Base-by-base conservation (phyloP, 2,797 vertebrate genomes). In the Momotus momota region DNA sequence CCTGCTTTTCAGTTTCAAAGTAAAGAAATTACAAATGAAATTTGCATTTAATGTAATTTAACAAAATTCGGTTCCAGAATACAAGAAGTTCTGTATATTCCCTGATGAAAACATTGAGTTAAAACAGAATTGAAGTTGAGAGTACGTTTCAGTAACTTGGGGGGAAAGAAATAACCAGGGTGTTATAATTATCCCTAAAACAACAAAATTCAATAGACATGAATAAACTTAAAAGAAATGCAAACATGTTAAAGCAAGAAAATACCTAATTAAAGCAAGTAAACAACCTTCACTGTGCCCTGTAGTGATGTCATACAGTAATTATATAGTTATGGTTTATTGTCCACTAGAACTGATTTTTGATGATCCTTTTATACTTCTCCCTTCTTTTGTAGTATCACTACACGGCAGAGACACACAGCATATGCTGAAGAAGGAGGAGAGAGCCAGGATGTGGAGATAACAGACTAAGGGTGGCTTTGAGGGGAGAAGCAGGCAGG, bases 251-350 rank as follows among this genome's bases (percentile, higher is more conserved):
- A 19, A 90, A 73, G 33, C 46, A 49, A 26, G 49, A n/a, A 74
- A 96, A 80, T 84, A 55, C 49, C 27, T 72, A 94, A 62, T 90
- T 80, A 92, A 81, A 33, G 20, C 70, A 90, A 92, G 48, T 95
- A 67, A 94, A 89, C 45, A 85, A 43, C 74, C 74, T 80, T 40
- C 12, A 6, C 60, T 31, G 14, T 89, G 31, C 84, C 90, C 45
- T 89, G 61, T 41, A 85, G 61, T 89, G 86, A 81, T 86, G 73
- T 61, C 62, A 84, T 16, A 21, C 22, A 75, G 4, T 40, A 78
- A 74, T 78, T 78, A n/a, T 9, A 33, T 2, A 75, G 54, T 40
- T 45, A 8, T 26, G 48, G 66, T 81, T 86, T 69, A 43, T 64
- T 84, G 83, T 66, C 78, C 51, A 70, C 55, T 72, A 65, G n/a